Base-by-base conservation (phyloP, 92 coral and sea anemone genomes). In the Palythoa grandis region DNA sequence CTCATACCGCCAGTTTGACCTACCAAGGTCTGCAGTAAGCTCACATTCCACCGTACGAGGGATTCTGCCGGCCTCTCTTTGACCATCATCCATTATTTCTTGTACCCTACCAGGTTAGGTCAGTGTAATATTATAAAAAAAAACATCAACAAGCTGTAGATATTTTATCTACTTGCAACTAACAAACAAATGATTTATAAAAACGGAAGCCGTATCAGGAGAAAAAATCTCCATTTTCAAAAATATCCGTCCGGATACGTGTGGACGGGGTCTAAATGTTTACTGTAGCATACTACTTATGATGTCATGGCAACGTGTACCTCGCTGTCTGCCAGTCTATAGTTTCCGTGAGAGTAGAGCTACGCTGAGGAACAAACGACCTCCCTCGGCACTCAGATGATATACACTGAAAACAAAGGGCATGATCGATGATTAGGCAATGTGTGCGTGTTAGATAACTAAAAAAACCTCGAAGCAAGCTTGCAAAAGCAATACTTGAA, bases 31-130 rank as follows among this genome's bases (percentile, higher is more conserved):
- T 56, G 99, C 92, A 4, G 97, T 92, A 25, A 96, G 98, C 76
- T 96, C 99, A 74, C 99, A 96, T 38, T 96, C 99, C 77, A 96
- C 95, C 6, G 98, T 94, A 52, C 99, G 91, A 11, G 99, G 99
- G 78, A 96, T 96, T 78, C 99, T 87, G 43, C 99, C 99, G 52
- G 98, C 88, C 69, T 96, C 99, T 53, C 99, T 87, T 22, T 86
- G 93, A 52, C 92, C 95, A 73, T 96, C 99, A 88, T 95, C 99
- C 92, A 96, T 96, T 58, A 96, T 96, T 89, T 96, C 99, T 86
- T 96, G 99, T 39, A 96, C 89, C 83, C 99, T 96, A 63, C 4
- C 23, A 54, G 86, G 1, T 11, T 43, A 25, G 11, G 63, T 12
- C 23, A 54, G 86, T 2, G n/a, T 23, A 29, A 11, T 13, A 22